phyloP scores from a whole-genome alignment of 2,113 vertebrate species.

The Aspidoscelis tigris region DNA sequence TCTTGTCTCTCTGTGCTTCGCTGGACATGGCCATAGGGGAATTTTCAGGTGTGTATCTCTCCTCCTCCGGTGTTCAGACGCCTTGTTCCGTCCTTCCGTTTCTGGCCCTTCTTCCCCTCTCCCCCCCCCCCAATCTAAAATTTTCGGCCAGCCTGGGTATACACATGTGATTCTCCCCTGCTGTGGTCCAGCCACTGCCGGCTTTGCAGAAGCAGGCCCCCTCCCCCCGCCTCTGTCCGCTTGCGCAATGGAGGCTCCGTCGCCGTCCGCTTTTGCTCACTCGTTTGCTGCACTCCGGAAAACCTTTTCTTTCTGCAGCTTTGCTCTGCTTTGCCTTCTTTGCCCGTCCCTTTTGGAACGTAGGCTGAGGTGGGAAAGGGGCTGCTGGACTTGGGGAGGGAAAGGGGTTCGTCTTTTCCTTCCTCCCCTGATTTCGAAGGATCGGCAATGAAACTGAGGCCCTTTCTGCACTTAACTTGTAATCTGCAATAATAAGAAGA shows the following conservation, averaged over 20 bases:
- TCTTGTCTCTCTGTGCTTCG: slow-evolving; percentile 82
- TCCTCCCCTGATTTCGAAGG: background rate
- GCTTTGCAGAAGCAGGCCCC: slow-evolving; percentile 61
- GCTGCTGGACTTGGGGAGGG: background rate
- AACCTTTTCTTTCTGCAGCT: slow-evolving; percentile 42
- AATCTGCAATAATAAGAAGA: no score
- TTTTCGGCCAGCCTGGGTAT: slow-evolving; percentile 45
- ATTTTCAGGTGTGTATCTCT: slow-evolving; percentile 99
- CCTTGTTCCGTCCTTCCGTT: slow-evolving; percentile 66
- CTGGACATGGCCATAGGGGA: slow-evolving; percentile 91
- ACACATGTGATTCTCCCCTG: slow-evolving; percentile 72
- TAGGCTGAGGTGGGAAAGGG: background rate
- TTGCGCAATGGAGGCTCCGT: slow-evolving; percentile 16
- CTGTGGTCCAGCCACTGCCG: slow-evolving; percentile 58
- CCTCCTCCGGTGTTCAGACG: slow-evolving; percentile 65
- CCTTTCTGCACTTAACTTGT: no score
- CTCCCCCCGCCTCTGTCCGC: slow-evolving; percentile 43
- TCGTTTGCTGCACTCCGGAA: slow-evolving; percentile 19
- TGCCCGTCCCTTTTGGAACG: background rate
- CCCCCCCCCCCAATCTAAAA: background rate
- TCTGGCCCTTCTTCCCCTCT: background rate
- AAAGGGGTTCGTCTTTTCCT: no score
- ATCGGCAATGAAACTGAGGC: background rate
- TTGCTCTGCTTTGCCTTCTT: slow-evolving; percentile 24
- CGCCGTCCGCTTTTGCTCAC: slow-evolving; percentile 40